Base-by-base conservation (phyloP, 2,888 invertebrate genomes). In the Argyresthia goedartella region DNA sequence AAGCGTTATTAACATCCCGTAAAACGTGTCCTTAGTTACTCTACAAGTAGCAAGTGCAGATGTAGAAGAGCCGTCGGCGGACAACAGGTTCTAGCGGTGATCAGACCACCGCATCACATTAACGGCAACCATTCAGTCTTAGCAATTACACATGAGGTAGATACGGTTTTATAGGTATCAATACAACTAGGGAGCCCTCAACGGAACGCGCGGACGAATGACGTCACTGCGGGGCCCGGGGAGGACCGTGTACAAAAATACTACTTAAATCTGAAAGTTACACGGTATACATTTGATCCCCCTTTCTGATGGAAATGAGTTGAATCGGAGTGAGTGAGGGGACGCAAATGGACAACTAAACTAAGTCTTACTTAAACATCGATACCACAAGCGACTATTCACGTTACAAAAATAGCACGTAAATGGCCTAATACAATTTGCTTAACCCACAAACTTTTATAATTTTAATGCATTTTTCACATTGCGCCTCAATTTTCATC, bases 11-110 rank as follows among this genome's bases (percentile, higher is more conserved):
- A n/a, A n/a, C n/a, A n/a, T n/a, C n/a, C n/a, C n/a, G n/a, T n/a
- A n/a, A n/a, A n/a, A n/a, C n/a, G n/a, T n/a, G n/a, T n/a, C n/a
- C n/a, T n/a, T n/a, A n/a, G 25, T 2, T 25, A 25, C 25, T 25
- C 25, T 25, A 25, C 3, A 6, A 25, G 25, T 25, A 25, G 25
- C n/a, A n/a, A n/a, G n/a, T n/a, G n/a, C n/a, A n/a, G n/a, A 4
- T 25, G 6, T 25, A 25, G 6, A 25, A 25, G 25, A 25, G 25
- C 25, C 25, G 25, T 25, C 25, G 74, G 73, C 71, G 77, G 79
- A 81, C 81, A 81, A 81, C 81, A 81, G 81, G 72, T 76, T 76
- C 76, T 69, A 51, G 69, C 76, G 77, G 84, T 81, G 85, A 85
- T 86, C 66, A 75, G 69, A 86, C 81, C 85, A 84, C 85, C 81